Conservation (phyloP, 2,888 invertebrate species). For the Diarsia brunnea region DNA sequence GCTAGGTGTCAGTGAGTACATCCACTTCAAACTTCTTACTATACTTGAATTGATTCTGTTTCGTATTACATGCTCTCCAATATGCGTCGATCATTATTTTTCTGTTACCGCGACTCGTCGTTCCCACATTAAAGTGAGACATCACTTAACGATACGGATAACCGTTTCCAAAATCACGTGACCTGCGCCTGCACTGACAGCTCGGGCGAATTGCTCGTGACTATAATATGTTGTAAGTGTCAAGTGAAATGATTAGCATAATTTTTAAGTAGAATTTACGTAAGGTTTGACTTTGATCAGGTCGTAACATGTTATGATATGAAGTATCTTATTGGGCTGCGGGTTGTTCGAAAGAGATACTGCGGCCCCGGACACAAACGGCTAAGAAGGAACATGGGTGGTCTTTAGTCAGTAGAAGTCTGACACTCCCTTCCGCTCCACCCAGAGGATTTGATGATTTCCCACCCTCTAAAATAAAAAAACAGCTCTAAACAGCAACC, state of each 20-base stretch:
- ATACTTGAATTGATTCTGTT: neutral
- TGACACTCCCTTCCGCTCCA: no score
- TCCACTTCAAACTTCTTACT: no score
- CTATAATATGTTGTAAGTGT: slow-evolving; percentile 15
- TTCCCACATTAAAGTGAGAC: slow-evolving; percentile 84
- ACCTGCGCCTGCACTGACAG: slow-evolving; percentile 28
- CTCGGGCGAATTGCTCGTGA: slow-evolving; percentile 37
- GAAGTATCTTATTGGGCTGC: neutral
- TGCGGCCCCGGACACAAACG: no score
- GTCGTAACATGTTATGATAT: neutral
- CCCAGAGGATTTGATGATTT: no score
- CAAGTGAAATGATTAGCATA: neutral
- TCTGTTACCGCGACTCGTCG: slow-evolving; percentile 49
- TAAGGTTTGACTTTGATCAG: neutral
- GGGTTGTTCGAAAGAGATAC: no score
- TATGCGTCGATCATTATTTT: slow-evolving; percentile 39
- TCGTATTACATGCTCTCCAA: neutral
- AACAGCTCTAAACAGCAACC: neutral
- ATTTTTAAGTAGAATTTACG: neutral
- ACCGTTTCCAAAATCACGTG: slow-evolving; percentile 44
- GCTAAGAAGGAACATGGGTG: no score
- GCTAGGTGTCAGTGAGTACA: no score
- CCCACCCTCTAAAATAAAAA: no score
- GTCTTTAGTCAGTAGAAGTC: no score
- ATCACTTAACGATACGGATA: slow-evolving; percentile 67